These are phyloP conservation scores for Ceratina japonica DNA, from an alignment of 1,140 invertebrate genomes.

Conservation along the genomic window DNA sequence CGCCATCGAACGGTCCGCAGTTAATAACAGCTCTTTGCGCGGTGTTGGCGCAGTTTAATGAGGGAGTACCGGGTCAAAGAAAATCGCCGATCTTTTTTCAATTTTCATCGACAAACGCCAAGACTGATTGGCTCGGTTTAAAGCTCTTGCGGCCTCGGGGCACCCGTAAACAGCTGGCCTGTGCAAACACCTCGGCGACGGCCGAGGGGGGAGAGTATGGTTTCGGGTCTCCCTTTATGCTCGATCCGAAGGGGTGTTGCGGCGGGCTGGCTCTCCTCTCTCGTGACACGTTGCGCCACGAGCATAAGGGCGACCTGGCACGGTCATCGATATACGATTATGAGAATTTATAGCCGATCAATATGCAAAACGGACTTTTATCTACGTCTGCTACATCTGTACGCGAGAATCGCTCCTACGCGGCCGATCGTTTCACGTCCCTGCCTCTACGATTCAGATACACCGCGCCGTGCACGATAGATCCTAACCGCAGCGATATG, in stretches of 20 bases:
- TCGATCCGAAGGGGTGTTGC: constrained; percentile 34
- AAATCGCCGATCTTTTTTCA: constrained; percentile 36
- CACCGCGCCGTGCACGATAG: too few relatives aligned
- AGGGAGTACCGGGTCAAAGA: neutral
- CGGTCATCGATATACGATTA: constrained; percentile 32
- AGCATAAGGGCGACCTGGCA: constrained; percentile 34
- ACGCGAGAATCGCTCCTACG: neutral
- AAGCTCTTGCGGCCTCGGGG: constrained; percentile 58
- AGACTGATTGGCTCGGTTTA: constrained; percentile 48
- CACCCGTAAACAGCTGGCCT: constrained; percentile 63
- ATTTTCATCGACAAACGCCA: constrained; percentile 47
- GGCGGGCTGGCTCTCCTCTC: constrained; percentile 26
- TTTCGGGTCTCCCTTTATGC: constrained; percentile 60
- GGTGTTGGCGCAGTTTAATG: too few relatives aligned
- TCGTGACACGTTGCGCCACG: constrained; percentile 46
- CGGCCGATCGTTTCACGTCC: neutral
- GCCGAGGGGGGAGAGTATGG: constrained; percentile 25
- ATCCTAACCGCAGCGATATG: too few relatives aligned
- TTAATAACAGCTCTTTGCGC: too few relatives aligned
- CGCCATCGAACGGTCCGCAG: too few relatives aligned
- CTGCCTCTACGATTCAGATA: too few relatives aligned
- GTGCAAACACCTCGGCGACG: constrained; percentile 56
- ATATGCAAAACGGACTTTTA: constrained; percentile 14
- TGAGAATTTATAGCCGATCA: constrained; percentile 20
- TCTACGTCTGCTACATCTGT: neutral